Evolutionary conservation across 2,113 vertebrate species (phyloP).

Genomic region (Anser brachyrhynchus): DNA sequence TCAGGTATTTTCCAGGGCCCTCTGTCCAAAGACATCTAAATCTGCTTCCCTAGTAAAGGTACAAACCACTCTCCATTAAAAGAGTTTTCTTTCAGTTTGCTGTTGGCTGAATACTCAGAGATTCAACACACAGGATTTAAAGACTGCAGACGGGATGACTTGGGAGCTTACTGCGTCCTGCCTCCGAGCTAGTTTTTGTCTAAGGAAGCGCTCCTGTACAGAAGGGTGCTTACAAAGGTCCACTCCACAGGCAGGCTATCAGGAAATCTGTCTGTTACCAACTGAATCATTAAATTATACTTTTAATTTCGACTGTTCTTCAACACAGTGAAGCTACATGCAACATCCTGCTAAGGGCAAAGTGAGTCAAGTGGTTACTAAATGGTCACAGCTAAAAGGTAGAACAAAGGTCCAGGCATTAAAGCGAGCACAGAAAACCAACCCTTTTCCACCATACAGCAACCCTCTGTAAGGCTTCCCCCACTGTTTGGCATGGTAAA

Average conservation of each 20-base stretch:
- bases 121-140: background rate
- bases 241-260: background rate
- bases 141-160: background rate
- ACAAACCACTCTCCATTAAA: background rate
- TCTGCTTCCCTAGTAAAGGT: background rate
- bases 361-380: conserved; percentile 12
- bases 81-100: background rate
- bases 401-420: conserved; percentile 17
- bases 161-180: background rate
- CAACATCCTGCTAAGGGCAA: background rate
- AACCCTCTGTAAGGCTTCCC: background rate
- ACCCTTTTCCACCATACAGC: background rate
- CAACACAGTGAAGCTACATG: background rate
- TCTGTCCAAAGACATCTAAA: background rate
- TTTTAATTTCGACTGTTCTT: conserved; percentile 1
- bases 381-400: background rate
- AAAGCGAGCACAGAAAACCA: background rate
- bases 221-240: background rate
- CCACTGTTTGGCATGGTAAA: background rate
- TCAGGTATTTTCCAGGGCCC: background rate
- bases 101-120: background rate
- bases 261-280: background rate
- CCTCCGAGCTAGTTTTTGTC: background rate
- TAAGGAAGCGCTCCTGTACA: background rate
- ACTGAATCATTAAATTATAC: background rate